Evolutionary conservation across 2,113 vertebrate genomes (phyloP), one percentile per base, ranked within the genome.

Genomic region (Blennius ocellaris): DNA sequence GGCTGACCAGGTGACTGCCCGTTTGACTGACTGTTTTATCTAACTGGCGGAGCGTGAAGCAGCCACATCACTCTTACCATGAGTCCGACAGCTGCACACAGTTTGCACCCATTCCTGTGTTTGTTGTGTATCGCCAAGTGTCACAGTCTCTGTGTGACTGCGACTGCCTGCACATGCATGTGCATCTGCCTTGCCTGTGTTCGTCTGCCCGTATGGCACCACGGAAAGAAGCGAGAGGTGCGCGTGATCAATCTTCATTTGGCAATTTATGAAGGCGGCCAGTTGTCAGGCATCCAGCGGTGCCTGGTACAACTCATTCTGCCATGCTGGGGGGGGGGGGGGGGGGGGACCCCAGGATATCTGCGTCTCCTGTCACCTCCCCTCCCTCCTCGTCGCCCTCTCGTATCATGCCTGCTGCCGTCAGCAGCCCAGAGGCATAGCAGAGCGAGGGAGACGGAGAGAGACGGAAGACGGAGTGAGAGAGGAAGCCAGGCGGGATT

Each of bases 241-340:
- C 3, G 79, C 60, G 41, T 84, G 79, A 94, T 94, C 93, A 93
- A 94, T 94, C 93, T 94, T 93, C 93, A 93, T 94, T 93, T 89
- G 88, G 91, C 90, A 90, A 93, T 93, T 92, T 92, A 91, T 91
- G 90, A 91, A 91, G 89, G 88, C 87, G 69, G 89, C 85, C 30
- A 71, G 84, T 90, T 94, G 92, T 94, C 93, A 93, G 89, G 92
- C 83, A 92, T 92, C 92, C 90, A 87, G 87, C 84, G 49, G 93
- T 69, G 92, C 86, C 82, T 92, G 78, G 80, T 91, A 89, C 93
- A 91, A 90, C 90, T 94, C 90, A 89, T 90, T 94, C 87, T 90
- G 83, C 88, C 66, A 48, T 83, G 89, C 89, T 81, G 78, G 75
- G 81, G 87, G 80, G 76, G 76, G 81, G 76, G 78, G 75, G 81